phyloP scores from a whole-genome alignment of 2,888 invertebrate genomes.

The Stenoptilia bipunctidactyla region DNA sequence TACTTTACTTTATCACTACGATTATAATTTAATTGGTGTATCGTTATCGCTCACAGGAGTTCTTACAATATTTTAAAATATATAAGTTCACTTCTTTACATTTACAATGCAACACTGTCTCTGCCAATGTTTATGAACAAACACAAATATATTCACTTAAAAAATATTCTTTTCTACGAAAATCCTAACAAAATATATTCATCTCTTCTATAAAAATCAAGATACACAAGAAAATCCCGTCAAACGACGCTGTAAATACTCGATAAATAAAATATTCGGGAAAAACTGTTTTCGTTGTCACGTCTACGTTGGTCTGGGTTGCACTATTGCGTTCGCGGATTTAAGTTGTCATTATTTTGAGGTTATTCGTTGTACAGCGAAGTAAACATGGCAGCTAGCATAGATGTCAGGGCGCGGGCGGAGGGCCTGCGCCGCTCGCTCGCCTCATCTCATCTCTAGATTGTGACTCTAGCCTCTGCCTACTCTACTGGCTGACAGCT shows the following conservation, averaged over 20 bases:
- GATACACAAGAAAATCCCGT: conserved; percentile 1
- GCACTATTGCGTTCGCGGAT: conserved; percentile 28
- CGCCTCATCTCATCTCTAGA: conserved; percentile 49
- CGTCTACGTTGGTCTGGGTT: conserved; percentile 18
- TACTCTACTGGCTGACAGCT: conserved; percentile 2
- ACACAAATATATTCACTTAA: no score
- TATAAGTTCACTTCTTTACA: no score
- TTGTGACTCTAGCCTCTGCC: no score
- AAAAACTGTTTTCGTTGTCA: conserved; percentile 45
- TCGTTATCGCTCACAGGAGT: no score
- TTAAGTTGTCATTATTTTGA: conserved; percentile 39
- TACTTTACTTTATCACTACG: no score
- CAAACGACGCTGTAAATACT: conserved; percentile 1
- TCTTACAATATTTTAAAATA: no score
- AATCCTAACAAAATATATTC: not conserved
- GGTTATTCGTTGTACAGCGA: conserved; percentile 67
- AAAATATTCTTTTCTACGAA: not conserved
- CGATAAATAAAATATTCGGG: conserved; percentile 16
- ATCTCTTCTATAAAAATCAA: conserved; percentile 7
- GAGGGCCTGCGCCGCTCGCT: conserved; percentile 54
- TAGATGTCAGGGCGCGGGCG: conserved; percentile 65
- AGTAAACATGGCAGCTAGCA: conserved; percentile 69
- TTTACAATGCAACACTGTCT: no score
- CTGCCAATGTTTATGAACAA: no score
- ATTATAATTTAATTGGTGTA: no score